Evolutionary conservation across 2,888 invertebrate species (phyloP), one percentile per base, ranked within the genome.

Genomic region (Muschampia plurimacula): DNA sequence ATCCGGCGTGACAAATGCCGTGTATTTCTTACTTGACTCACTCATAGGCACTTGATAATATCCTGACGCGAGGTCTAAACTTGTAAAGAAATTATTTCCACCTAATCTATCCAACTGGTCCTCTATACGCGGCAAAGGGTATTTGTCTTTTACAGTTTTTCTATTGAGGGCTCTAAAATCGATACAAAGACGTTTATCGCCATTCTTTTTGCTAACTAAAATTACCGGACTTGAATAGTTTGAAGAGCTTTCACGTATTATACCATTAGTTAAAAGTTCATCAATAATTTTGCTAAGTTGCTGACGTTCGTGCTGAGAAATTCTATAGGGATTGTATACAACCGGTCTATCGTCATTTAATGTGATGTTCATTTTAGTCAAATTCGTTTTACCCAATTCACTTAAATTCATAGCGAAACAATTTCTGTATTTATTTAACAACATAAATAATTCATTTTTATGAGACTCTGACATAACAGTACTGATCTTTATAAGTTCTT

Each of bases 231-330:
- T 46, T 46, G 46, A 46, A 46, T 46, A 46, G 46, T 46, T 46
- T 44, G 44, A 44, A 9, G 44, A 44, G 3, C 44, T 44, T 44
- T 44, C 44, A 10, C 44, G 44, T 44, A 44, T 44, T 44, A 44
- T 44, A 10, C 44, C 44, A 12, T 44, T 44, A 44, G 44, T 44
- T 44, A 44, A 44, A 10, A 44, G 44, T 46, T 46, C 46, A 13
- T 46, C 12, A 12, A 46, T 46, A 46, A 46, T 46, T 46, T 46
- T 46, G 12, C 46, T 46, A 12, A 75, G 69, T 80, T 82, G 67
- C 76, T 80, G 10, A 77, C 69, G 5, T 75, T 79, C 72, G 39
- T 78, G 71, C 63, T 52, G 36, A n/a, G 65, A 49, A 32, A 66
- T 49, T 36, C 65, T 13, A 52, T 66, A 66, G n/a, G 65, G 65